Evolutionary conservation across 2,888 invertebrate genomes (phyloP).

Genomic region (Yponomeuta malinellus): DNA sequence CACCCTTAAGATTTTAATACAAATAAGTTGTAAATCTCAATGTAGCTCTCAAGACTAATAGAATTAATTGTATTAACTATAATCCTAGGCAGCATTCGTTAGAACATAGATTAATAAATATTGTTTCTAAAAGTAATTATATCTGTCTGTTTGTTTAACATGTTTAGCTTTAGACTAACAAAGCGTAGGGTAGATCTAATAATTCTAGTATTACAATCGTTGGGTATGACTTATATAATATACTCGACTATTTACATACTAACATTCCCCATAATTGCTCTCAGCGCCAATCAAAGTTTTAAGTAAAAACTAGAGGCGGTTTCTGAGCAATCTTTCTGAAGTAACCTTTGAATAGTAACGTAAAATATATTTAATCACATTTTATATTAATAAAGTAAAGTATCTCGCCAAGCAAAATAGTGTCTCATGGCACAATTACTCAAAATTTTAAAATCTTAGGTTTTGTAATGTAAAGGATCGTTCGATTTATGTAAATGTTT

Average conservation of each 20-base stretch:
- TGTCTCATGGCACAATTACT: conserved; percentile 63
- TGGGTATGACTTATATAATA: conserved; percentile 1
- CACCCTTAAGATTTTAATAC: conserved; percentile 9
- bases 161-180: conserved; percentile 74
- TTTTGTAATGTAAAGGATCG: conserved; percentile 56
- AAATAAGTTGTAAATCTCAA: conserved; percentile 22
- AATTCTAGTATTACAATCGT: background rate
- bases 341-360: background rate
- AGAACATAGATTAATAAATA: conserved; percentile 71
- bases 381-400: conserved; percentile 27
- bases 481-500: conserved; percentile 76
- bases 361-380: conserved; percentile 7
- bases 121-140: conserved; percentile 69
- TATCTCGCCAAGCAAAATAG: conserved; percentile 73
- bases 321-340: conserved; percentile 4
- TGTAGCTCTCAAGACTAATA: conserved; percentile 65
- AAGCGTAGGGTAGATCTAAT: conserved; percentile 61
- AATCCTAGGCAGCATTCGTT: conserved; percentile 53
- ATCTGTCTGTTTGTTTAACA: conserved; percentile 75
- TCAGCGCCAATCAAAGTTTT: conserved; percentile 17
- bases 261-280: conserved; percentile 51
- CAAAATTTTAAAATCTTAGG: conserved; percentile 17
- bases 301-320: conserved; percentile 1
- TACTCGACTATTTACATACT: conserved; percentile 27
- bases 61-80: conserved; percentile 71